These are phyloP conservation scores for Chouioia cunea DNA, from an alignment of 2,888 invertebrate species.

Conservation along the genomic window DNA sequence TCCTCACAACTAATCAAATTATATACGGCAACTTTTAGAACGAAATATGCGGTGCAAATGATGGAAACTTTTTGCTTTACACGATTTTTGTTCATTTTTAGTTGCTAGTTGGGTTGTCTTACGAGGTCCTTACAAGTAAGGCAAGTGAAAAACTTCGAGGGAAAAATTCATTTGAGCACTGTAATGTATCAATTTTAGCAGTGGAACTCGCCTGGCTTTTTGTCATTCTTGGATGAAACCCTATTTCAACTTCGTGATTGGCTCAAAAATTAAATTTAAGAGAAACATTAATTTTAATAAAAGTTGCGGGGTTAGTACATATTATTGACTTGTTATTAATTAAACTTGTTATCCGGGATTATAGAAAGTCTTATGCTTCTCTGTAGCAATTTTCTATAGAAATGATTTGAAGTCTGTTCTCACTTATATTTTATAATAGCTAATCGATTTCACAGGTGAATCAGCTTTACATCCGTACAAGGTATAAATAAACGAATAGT, in stretches of 20 bases:
- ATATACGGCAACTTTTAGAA: not conserved
- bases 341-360: no score
- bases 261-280: constrained; percentile 25
- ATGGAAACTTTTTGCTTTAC: constrained; percentile 25
- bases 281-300: not conserved
- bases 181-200: constrained; percentile 47
- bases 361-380: no score
- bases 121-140: constrained; percentile 29
- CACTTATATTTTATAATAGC: no score
- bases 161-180: constrained; percentile 20
- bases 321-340: not conserved
- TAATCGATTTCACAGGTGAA: no score
- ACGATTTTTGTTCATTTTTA: not conserved
- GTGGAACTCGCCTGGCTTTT: constrained; percentile 18
- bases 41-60: not conserved
- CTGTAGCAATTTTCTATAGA: no score
- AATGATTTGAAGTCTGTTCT: no score
- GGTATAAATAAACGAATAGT: constrained; percentile 12
- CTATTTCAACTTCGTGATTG: constrained; percentile 36
- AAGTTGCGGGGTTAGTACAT: not conserved
- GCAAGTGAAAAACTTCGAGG: constrained; percentile 31
- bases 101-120: constrained; percentile 18
- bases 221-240: constrained; percentile 15
- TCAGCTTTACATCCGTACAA: no score
- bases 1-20: not conserved